Percentiles rank a stretch among this genome's conserved stretches.
phyloP scores from a whole-genome alignment of 2,888 invertebrate species.

The Leptogaster cylindrica region DNA sequence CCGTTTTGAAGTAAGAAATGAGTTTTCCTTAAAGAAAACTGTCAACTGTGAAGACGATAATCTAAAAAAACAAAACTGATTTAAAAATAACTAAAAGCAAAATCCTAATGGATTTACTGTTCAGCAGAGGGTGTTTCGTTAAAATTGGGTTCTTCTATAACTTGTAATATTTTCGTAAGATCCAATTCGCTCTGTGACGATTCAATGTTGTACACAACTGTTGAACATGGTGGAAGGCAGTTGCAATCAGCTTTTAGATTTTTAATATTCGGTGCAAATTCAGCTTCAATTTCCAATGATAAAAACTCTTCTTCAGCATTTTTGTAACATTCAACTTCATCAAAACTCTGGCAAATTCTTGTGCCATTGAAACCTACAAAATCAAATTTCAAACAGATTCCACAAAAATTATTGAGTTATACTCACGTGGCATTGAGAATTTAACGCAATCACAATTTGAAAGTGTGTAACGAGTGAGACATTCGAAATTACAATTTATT shows the following conservation, averaged over 20 bases:
- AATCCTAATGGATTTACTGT: too few relatives aligned
- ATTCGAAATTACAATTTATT: constrained; percentile 76
- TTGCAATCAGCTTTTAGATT: too few relatives aligned
- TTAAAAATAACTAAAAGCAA: too few relatives aligned
- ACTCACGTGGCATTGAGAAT: constrained; percentile 72
- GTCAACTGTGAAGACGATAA: constrained; percentile 68
- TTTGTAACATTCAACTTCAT: constrained; percentile 57
- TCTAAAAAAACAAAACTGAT: too few relatives aligned
- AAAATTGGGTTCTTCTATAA: too few relatives aligned
- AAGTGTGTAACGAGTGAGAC: constrained; percentile 71
- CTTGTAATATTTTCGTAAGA: too few relatives aligned
- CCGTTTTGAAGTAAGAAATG: constrained; percentile 71
- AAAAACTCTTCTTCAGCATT: constrained; percentile 58
- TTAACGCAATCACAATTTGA: constrained; percentile 71
- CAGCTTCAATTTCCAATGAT: too few relatives aligned
- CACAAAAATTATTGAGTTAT: not conserved
- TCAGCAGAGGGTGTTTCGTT: too few relatives aligned
- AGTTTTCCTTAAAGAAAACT: constrained; percentile 76
- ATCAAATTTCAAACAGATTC: not conserved
- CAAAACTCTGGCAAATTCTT: constrained; percentile 60
- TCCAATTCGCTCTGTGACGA: too few relatives aligned
- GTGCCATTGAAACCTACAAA: constrained; percentile 55
- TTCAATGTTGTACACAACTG: too few relatives aligned
- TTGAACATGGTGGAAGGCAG: too few relatives aligned
- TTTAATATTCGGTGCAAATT: constrained; percentile 53